Conservation (phyloP, 2,113 vertebrate genomes). For the Climacteris rufus region DNA sequence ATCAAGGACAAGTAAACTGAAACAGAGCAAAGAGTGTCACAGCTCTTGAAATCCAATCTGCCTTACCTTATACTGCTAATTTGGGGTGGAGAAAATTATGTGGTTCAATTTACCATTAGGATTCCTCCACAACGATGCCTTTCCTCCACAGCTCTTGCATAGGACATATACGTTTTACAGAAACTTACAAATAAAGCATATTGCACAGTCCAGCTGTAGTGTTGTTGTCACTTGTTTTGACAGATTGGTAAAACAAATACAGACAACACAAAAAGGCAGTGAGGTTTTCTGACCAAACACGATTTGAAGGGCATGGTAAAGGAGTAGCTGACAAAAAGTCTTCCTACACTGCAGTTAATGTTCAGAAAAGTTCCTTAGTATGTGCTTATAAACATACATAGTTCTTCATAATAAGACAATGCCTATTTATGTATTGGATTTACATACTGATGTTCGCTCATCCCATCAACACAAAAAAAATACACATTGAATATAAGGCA, state of each 20-base stretch:
- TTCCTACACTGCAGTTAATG: background rate
- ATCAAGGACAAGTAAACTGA: conserved; percentile 5
- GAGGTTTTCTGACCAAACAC: background rate
- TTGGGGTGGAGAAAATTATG: background rate
- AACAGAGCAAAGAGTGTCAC: background rate
- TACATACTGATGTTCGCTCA: background rate
- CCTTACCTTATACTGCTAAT: background rate
- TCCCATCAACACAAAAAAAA: background rate
- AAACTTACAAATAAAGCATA: conserved; percentile 48
- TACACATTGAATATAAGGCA: background rate
- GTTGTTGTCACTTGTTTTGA: background rate
- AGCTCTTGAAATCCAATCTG: conserved; percentile 17
- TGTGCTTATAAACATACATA: background rate
- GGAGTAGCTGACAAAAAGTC: background rate
- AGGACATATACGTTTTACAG: background rate
- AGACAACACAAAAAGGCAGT: background rate
- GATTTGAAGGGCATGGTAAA: conserved; percentile 17
- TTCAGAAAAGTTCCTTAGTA: background rate
- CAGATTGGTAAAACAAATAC: conserved; percentile 22
- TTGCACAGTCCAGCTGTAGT: background rate
- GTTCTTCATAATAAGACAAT: background rate
- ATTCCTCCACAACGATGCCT: conserved; percentile 20
- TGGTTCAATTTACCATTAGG: conserved; percentile 28
- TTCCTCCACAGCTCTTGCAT: background rate
- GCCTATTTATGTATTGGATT: background rate